Evolutionary conservation across 2,888 invertebrate species (phyloP).

Genomic region (Erebia epiphron): DNA sequence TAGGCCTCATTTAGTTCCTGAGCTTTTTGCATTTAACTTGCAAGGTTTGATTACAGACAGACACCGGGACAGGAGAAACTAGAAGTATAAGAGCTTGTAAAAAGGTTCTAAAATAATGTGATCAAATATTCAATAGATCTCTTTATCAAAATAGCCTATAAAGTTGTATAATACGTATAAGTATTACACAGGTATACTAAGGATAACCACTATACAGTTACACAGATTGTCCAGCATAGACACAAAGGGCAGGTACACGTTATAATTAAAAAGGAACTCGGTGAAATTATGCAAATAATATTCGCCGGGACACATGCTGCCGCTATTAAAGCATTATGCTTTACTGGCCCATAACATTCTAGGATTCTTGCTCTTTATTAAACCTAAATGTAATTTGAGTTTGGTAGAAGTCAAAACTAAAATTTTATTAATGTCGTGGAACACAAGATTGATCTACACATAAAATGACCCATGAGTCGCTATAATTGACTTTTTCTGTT

Average conservation of each 20-base stretch:
- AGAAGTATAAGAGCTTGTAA: background rate
- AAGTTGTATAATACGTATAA: too few species aligned
- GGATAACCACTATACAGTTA: background rate
- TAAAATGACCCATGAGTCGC: too few species aligned
- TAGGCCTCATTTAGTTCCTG: too few species aligned
- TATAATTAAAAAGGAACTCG: conserved; percentile 20
- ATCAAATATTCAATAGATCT: too few species aligned
- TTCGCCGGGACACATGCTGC: conserved; percentile 23
- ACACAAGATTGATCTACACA: too few species aligned
- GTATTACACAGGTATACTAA: background rate
- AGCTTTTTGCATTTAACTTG: too few species aligned
- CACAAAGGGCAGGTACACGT: background rate
- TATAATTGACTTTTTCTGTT: too few species aligned
- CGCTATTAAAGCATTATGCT: conserved; percentile 35
- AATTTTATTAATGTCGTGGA: background rate
- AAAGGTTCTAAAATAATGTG: too few species aligned
- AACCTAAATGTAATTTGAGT: conserved; percentile 7
- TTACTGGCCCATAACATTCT: conserved; percentile 24
- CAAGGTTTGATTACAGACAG: too few species aligned
- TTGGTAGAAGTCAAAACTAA: background rate
- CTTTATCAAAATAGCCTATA: too few species aligned
- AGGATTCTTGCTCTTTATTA: conserved; percentile 21
- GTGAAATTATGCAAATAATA: conserved; percentile 25
- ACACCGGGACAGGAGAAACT: too few species aligned
- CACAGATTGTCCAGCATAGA: conserved; percentile 2